Evolutionary conservation across 2,113 vertebrate genomes (phyloP).

Genomic region (Oreochromis tanganicae): DNA sequence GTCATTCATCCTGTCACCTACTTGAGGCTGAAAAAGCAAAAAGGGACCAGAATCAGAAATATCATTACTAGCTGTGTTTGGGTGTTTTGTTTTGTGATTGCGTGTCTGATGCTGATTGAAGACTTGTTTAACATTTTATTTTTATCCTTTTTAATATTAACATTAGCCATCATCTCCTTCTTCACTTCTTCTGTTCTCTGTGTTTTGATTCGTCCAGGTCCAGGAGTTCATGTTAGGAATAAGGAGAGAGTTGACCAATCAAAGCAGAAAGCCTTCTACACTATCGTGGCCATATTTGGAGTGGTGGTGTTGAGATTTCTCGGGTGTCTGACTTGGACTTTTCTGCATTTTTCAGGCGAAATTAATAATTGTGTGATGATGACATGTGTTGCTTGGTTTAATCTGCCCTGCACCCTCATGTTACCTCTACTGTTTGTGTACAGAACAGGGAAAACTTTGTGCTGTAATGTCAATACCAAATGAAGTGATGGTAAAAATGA

Average conservation of each 20-base stretch:
- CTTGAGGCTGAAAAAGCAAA: background rate
- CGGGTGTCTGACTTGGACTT: background rate
- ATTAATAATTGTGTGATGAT: background rate
- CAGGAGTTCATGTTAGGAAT: background rate
- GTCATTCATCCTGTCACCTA: background rate
- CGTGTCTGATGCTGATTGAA: background rate
- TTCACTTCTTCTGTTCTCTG: background rate
- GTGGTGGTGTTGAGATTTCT: background rate
- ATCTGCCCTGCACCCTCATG: background rate
- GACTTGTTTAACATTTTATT: background rate
- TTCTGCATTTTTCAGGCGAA: fast-evolving
- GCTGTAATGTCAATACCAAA: background rate
- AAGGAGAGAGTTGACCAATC: background rate
- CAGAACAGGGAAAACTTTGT: background rate
- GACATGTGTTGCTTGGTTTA: fast-evolving
- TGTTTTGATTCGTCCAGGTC: background rate
- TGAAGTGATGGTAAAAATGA: no score
- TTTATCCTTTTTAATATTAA: background rate
- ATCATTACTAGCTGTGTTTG: background rate
- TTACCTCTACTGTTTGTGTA: background rate
- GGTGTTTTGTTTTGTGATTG: background rate
- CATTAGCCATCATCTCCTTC: background rate
- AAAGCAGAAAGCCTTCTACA: background rate
- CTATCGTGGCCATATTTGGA: background rate
- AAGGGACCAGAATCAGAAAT: background rate